Evolutionary conservation across 2,888 invertebrate species (phyloP), one percentile per base, ranked within the genome.

Genomic region (Caenorhabditis japonica): DNA sequence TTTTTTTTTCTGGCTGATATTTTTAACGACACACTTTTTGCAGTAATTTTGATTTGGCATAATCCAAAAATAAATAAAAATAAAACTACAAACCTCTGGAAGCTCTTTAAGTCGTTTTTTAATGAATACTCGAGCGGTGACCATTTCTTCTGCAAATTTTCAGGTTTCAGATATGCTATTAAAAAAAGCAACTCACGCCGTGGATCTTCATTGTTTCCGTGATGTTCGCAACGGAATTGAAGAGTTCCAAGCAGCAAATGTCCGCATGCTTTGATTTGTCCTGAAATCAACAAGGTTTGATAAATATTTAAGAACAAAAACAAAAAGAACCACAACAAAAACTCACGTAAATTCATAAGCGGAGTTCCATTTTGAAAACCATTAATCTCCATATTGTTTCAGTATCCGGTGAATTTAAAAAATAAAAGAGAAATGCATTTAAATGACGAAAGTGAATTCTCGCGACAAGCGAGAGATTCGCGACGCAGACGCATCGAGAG

Each of bases 401-500:
- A 17, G 8, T n/a, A 51, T 49, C 21, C 27, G 38, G 13, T 12
- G 30, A 10, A 12, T 4, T 13, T 38, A 23, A 36, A 38, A 47
- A 30, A 58, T 10, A n/a, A n/a, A n/a, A n/a, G 17, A 19, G 33
- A 41, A n/a, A 23, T 30, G 15, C 25, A 13, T 30, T 30, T 17
- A 10, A 23, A 25, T 23, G 33, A 43, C 34, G 38, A 36, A 43
- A 56, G 39, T 34, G 19, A 44, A 36, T 49, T 49, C 43, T 43
- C 17, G 49, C 27, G 19, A 43, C 39, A 13, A 44, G 27, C 30
- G 47, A 55, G 33, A 33, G 34, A 36, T n/a, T 51, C 56, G 56
- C 56, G 51, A 66, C 56, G 56, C 66, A 66, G 66, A 64, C 64
- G 49, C 64, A 47, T 39, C 56, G 64, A 53, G 55, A 30, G 33